Conservation (phyloP, 2,888 invertebrate genomes). For the Merodon equestris region DNA sequence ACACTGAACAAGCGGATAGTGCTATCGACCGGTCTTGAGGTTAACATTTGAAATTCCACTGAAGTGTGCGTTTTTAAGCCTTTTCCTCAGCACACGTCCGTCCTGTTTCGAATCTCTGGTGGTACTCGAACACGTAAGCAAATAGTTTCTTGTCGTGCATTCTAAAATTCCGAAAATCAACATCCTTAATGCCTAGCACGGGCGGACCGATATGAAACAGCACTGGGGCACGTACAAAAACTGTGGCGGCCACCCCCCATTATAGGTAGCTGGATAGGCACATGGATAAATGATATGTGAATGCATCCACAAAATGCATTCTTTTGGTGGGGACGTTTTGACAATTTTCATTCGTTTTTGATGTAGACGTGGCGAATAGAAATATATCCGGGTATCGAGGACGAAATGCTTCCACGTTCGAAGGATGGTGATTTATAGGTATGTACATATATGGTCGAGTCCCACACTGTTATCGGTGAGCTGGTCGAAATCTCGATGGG, state of each 20-base stretch:
- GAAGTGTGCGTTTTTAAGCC: conserved; percentile 39
- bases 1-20: conserved; percentile 9
- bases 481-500: conserved; percentile 56
- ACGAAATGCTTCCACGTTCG: conserved; percentile 6
- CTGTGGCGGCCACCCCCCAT: background rate
- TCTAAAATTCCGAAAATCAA: conserved; percentile 55
- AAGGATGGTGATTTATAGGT: conserved; percentile 31
- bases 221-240: conserved; percentile 61
- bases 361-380: too few relatives aligned
- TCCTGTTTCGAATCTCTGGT: conserved; percentile 23
- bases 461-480: too few relatives aligned
- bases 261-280: conserved; percentile 22
- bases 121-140: conserved; percentile 64
- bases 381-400: conserved; percentile 11
- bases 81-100: conserved; percentile 16
- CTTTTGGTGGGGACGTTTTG: background rate
- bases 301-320: conserved; percentile 54
- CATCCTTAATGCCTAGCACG: too few relatives aligned
- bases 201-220: conserved; percentile 39
- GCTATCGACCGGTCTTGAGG: background rate
- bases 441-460: too few relatives aligned
- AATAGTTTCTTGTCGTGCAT: conserved; percentile 62
- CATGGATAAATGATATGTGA: conserved; percentile 43
- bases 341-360: conserved; percentile 5
- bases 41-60: conserved; percentile 29